Evolutionary conservation across 2,113 vertebrate genomes (phyloP).

Genomic region (Mohoua ochrocephala): DNA sequence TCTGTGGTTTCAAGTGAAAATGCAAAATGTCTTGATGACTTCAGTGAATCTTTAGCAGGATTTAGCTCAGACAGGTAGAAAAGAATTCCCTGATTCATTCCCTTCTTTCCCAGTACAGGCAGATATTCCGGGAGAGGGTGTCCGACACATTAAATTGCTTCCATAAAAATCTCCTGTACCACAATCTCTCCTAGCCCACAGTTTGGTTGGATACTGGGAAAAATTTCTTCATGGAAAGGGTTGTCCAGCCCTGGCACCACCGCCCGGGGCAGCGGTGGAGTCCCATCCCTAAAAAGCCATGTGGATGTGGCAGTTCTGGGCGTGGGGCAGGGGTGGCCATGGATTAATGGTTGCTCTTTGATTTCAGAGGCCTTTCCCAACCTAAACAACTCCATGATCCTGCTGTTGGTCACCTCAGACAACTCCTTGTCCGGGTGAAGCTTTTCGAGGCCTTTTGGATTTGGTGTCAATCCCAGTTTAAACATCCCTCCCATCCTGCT

Average conservation of each 20-base stretch:
- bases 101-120: neutral
- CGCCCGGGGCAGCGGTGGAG: fast-evolving
- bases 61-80: neutral
- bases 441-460: neutral
- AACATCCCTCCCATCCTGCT: neutral
- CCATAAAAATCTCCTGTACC: neutral
- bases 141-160: neutral
- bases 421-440: neutral
- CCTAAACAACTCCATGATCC: fast-evolving
- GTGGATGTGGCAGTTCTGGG: neutral
- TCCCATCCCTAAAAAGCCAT: fast-evolving
- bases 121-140: neutral
- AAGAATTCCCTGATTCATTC: neutral
- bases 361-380: neutral
- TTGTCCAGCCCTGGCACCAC: neutral
- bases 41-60: neutral
- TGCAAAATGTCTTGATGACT: neutral
- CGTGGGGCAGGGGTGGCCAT: neutral
- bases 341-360: neutral
- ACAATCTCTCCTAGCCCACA: neutral
- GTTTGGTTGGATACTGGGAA: neutral
- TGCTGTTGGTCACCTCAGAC: neutral
- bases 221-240: neutral
- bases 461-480: neutral
- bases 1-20: neutral